phyloP scores from a whole-genome alignment of 1,140 invertebrate genomes.

The Teleopsis dalmanni region DNA sequence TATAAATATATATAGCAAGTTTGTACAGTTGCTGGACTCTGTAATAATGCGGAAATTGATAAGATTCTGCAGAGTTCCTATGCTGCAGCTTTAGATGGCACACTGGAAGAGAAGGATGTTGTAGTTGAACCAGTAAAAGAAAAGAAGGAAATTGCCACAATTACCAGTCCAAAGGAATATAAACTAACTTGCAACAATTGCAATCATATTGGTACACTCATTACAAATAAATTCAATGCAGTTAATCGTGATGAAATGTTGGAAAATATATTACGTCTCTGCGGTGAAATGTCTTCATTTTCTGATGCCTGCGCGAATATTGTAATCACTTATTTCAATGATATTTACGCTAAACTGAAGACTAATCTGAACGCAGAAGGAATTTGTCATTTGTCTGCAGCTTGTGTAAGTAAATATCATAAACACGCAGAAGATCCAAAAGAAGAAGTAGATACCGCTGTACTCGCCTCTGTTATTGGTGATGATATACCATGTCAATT shows the following conservation, averaged over 20 bases:
- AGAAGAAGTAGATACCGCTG: conserved; percentile 46
- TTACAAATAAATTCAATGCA: conserved; percentile 51
- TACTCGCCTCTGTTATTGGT: conserved; percentile 29
- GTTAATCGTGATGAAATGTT: conserved; percentile 52
- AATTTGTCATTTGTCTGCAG: conserved; percentile 66
- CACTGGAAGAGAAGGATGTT: conserved; percentile 32
- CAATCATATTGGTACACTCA: conserved; percentile 47
- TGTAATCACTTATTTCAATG: conserved; percentile 62
- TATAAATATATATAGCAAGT: conserved; percentile 48
- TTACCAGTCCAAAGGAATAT: background rate
- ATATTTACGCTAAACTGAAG: conserved; percentile 55
- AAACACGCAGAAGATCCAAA: conserved; percentile 50
- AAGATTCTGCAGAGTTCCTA: conserved; percentile 47
- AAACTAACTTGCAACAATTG: conserved; percentile 49
- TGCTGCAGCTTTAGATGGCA: conserved; percentile 22
- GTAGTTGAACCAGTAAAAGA: conserved; percentile 20
- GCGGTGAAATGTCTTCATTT: conserved; percentile 59
- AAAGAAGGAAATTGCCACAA: conserved; percentile 7
- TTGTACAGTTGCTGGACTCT: conserved; percentile 80
- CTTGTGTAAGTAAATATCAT: conserved; percentile 59
- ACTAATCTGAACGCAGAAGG: conserved; percentile 56
- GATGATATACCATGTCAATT: conserved; percentile 77
- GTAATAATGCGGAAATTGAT: conserved; percentile 69
- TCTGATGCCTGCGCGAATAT: conserved; percentile 71
- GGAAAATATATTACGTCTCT: conserved; percentile 51